Evolutionary conservation across 2,113 vertebrate species (phyloP).

Genomic region (Albula goreensis): DNA sequence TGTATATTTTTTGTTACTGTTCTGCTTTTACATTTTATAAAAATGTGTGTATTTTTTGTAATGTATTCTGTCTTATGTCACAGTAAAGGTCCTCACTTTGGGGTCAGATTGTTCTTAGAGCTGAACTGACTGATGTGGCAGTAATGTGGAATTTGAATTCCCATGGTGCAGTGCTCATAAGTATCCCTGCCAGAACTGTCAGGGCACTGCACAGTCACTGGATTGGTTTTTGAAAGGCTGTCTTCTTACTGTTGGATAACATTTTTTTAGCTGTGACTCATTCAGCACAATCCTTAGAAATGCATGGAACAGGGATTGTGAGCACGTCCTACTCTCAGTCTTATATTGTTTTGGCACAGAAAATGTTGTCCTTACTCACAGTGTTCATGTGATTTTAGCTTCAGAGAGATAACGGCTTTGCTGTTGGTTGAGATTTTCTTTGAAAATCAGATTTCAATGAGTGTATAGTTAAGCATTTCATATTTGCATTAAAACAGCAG

Average conservation of each 20-base stretch:
- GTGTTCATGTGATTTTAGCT: not conserved
- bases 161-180: slow-evolving; percentile 5
- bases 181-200: not conserved
- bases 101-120: not conserved
- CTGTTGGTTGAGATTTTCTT: not conserved
- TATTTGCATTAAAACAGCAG: not conserved
- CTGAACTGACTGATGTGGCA: not conserved
- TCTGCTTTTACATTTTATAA: too few relatives aligned
- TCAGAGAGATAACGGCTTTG: not conserved
- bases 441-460: not conserved
- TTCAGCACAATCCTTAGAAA: not conserved
- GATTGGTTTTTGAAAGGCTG: slow-evolving; percentile 5
- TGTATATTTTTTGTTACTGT: not conserved
- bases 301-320: not conserved
- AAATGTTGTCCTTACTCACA: not conserved
- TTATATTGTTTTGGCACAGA: not conserved
- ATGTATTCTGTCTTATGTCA: not conserved
- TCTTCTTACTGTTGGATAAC: slow-evolving; percentile 1
- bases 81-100: not conserved
- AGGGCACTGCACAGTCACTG: not conserved
- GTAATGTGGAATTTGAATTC: not conserved
- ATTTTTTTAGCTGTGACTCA: not conserved
- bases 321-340: not conserved
- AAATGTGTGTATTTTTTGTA: not conserved
- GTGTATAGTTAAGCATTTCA: not conserved